Base-by-base conservation (phyloP, 1,140 invertebrate genomes). In the Andrena cerasifolii region DNA sequence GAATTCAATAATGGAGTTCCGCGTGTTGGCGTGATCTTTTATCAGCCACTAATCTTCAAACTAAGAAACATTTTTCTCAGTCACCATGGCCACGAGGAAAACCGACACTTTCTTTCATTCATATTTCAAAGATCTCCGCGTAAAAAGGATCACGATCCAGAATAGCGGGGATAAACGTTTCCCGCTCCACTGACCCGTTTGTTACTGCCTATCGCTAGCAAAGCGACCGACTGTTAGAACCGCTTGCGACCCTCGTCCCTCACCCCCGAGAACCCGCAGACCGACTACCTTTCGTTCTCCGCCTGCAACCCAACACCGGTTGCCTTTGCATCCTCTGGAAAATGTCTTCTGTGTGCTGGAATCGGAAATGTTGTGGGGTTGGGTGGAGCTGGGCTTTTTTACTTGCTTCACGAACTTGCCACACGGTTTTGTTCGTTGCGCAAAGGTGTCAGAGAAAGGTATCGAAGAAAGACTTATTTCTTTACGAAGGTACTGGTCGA, bases 131-230 rank as follows among this genome's bases (percentile, higher is more conserved):
- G 43, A 61, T 72, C 12, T 8, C 28, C 8, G 68, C 28, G 56
- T 43, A 72, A 67, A 82, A 83, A 81, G 62, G 65, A 72, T 82
- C 74, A 78, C 62, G 62, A 78, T 40, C 49, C 47, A 63, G 36
- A 82, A 67, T 78, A 49, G 73, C 49, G 36, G 43, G 81, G 61
- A 72, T 83, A 82, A 83, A 83, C 79, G 79, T 78, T 66, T 66
- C 73, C 66, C 66, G 79, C 45, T 81, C 66, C 72, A 66, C 72
- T 77, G 79, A 82, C 59, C 80, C 79, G 72, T 72, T 83, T 67
- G 79, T 83, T 67, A 83, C 43, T 61, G 74, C 53, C 79, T 79
- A 83, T 78, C 79, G 74, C 71, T 78, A 53, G 59, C 62, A 68
- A 82, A 83, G 79, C 67, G 67, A 67, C 47, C 61, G 65, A 80